phyloP scores from a whole-genome alignment of 2,888 invertebrate species.

The Polydesmus complanatus region DNA sequence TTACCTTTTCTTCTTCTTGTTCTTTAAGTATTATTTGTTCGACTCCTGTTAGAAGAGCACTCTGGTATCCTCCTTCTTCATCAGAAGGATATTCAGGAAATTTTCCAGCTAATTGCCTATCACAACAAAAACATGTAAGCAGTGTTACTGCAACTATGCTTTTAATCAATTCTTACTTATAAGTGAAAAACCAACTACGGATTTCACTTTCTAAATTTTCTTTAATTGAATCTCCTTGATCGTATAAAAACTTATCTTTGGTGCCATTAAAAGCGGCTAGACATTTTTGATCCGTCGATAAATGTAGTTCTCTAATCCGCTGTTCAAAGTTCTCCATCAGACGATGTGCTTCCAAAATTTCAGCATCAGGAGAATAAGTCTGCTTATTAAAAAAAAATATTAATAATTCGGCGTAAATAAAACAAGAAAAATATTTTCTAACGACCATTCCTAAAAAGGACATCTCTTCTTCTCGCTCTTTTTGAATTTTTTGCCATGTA shows the following conservation, averaged over 20 bases:
- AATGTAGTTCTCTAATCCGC: constrained; percentile 50
- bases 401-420: background rate
- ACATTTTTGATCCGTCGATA: constrained; percentile 51
- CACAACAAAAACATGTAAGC: constrained; percentile 24
- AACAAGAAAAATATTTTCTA: background rate
- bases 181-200: constrained; percentile 70
- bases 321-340: background rate
- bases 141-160: background rate
- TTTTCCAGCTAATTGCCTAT: constrained; percentile 34
- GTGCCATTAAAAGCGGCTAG: constrained; percentile 46
- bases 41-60: background rate
- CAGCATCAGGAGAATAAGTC: constrained; percentile 22
- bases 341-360: background rate
- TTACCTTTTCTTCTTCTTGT: background rate
- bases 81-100: constrained; percentile 85
- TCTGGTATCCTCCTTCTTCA: constrained; percentile 63
- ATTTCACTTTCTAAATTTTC: constrained; percentile 80
- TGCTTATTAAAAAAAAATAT: constrained; percentile 35
- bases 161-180: constrained; percentile 37
- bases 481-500: constrained; percentile 52
- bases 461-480: constrained; percentile 68
- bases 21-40: background rate
- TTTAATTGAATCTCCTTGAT: constrained; percentile 59
- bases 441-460: constrained; percentile 65
- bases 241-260: constrained; percentile 47